Evolutionary conservation across 2,888 invertebrate genomes (phyloP), one percentile per base, ranked within the genome.

Genomic region (Polydrusus cervinus): DNA sequence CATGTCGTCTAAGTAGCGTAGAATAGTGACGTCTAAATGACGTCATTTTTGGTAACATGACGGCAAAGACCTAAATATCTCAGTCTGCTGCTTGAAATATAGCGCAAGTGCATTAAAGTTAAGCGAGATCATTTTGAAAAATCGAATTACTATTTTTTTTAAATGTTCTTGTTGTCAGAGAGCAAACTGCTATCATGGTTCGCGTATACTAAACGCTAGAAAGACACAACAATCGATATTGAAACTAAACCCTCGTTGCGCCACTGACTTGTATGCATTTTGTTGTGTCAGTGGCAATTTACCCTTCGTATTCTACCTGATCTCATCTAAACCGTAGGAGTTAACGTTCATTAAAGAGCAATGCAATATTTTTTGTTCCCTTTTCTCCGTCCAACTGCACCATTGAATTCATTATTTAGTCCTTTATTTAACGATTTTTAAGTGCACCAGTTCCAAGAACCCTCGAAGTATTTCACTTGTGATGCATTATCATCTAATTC

Each of bases 331-430:
- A 78, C 79, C 78, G 80, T 79, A 81, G 78, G 79, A 81, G 80
- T 81, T 78, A 80, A 77, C 80, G 80, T 79, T 82, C 82, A 81
- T 82, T 82, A 82, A 82, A 82, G 79, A 79, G 82, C 81, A 81
- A 81, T 83, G 82, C 80, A 81, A 81, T 82, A 79, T 81, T 79
- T 81, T 81, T 82, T 81, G 79, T 78, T 80, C 79, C 78, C 76
- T 75, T 75, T 78, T 69, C 68, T 67, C 34, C 67, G 62, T 66
- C 51, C 67, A 71, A 75, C 75, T 75, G 71, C 74, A 71, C 74
- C 70, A 71, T 74, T 61, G 77, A 74, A 74, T 77, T 77, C 70
- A 77, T 77, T 74, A 77, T 77, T 77, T 74, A 13, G 67, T 67
- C 74, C 66, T 74, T 77, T 77, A 74, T 77, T 77, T 77, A 77